These are phyloP conservation scores for Calypte anna DNA, from an alignment of 2,113 vertebrate genomes.

Conservation along the genomic window DNA sequence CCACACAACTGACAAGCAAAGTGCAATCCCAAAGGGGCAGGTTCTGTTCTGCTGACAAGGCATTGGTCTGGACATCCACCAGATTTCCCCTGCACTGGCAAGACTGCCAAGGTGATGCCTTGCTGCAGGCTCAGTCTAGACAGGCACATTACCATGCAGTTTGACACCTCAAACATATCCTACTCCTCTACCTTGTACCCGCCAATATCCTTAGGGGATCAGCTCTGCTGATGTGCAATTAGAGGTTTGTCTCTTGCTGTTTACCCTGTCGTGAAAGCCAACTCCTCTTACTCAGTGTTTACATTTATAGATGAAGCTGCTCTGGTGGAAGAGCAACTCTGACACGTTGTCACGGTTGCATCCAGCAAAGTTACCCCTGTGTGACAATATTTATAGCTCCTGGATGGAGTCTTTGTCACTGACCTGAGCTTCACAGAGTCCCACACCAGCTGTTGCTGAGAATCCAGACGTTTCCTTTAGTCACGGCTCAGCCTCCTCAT, in stretches of 20 bases:
- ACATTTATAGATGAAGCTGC: slow-evolving; percentile 55
- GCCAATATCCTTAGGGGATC: slow-evolving; percentile 42
- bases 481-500: fast-evolving
- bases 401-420: slow-evolving; percentile 42
- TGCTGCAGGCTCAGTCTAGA: neutral
- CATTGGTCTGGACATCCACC: neutral
- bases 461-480: neutral
- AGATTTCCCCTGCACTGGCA: neutral
- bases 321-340: slow-evolving; percentile 48
- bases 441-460: neutral
- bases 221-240: slow-evolving; percentile 54
- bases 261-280: slow-evolving; percentile 50
- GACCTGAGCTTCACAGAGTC: slow-evolving; percentile 23
- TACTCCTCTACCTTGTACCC: neutral
- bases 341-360: neutral
- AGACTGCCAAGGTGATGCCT: neutral
- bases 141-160: neutral
- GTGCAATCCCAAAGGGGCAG: neutral
- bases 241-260: slow-evolving; percentile 14
- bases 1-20: neutral
- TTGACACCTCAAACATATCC: neutral
- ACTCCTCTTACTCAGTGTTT: slow-evolving; percentile 50
- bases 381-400: slow-evolving; percentile 63
- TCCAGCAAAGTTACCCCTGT: slow-evolving; percentile 42
- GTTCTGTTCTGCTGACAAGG: neutral